A percentile compares a stretch with the other conserved stretches of the same genome.
Evolutionary conservation across 2,113 vertebrate genomes (phyloP).

Genomic region (Proteles cristata): DNA sequence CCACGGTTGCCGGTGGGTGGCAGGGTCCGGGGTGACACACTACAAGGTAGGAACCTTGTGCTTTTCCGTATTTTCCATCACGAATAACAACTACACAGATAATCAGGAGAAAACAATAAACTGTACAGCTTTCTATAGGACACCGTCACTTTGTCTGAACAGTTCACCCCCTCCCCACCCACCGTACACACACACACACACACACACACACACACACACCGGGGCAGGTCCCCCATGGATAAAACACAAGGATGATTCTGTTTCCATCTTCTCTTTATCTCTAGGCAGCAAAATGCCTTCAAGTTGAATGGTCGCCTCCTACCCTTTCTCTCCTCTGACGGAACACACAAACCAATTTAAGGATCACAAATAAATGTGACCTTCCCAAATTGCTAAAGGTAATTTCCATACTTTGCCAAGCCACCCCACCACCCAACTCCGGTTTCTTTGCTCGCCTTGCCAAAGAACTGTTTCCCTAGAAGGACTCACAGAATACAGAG

Average conservation of each 20-base stretch:
- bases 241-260: background rate
- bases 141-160: background rate
- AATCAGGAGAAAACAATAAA: background rate
- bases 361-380: constrained; percentile 17
- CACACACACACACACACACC: too few relatives aligned
- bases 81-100: background rate
- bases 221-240: background rate
- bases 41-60: too few relatives aligned
- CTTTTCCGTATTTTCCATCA: background rate
- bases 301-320: background rate
- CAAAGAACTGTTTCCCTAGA: background rate
- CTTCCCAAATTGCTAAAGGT: constrained; percentile 35
- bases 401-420: constrained; percentile 32
- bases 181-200: too few relatives aligned
- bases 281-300: background rate
- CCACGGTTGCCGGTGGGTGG: background rate
- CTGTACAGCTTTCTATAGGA: background rate
- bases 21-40: background rate
- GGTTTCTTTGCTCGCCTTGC: constrained; percentile 14
- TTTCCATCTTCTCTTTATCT: background rate
- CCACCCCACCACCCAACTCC: background rate
- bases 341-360: constrained; percentile 21
- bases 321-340: background rate
- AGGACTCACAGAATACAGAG: constrained; percentile 31
- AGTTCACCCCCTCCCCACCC: too few relatives aligned